These are phyloP conservation scores for Himalopsyche anomala DNA, from an alignment of 2,888 invertebrate genomes.

Conservation along the genomic window DNA sequence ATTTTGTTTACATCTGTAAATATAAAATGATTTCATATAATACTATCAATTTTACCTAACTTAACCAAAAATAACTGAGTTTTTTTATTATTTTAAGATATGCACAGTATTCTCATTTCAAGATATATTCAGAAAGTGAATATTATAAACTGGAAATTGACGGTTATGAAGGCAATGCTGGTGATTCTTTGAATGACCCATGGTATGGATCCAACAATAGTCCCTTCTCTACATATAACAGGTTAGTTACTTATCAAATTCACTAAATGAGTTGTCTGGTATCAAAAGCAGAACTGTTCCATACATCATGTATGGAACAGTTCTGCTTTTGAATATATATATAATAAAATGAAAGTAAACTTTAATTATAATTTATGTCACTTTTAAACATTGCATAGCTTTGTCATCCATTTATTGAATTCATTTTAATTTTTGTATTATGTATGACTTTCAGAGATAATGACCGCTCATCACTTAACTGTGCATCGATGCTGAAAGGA, in stretches of 20 bases:
- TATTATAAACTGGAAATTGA: constrained; percentile 95
- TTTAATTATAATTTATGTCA: background rate
- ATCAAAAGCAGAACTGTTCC: too few relatives aligned
- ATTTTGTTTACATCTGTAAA: too few relatives aligned
- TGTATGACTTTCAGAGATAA: constrained; percentile 82
- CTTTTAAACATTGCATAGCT: background rate
- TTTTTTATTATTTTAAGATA: constrained; percentile 77
- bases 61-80: constrained; percentile 25
- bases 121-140: constrained; percentile 93
- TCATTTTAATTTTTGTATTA: too few relatives aligned
- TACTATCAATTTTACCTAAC: too few relatives aligned
- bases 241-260: constrained; percentile 73
- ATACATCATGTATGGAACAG: too few relatives aligned
- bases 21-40: too few relatives aligned
- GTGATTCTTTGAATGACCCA: constrained; percentile 93
- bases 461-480: constrained; percentile 92
- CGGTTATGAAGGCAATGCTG: constrained; percentile 93
- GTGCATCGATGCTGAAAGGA: constrained; percentile 94
- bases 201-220: constrained; percentile 97
- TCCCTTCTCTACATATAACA: constrained; percentile 94
- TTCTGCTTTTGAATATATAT: too few relatives aligned
- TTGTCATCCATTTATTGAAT: background rate
- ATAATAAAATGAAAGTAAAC: background rate
- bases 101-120: constrained; percentile 94
- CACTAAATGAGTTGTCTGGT: too few relatives aligned